Evolutionary conservation across 2,888 invertebrate species (phyloP), one percentile per base, ranked within the genome.

Genomic region (Aromia moschata): DNA sequence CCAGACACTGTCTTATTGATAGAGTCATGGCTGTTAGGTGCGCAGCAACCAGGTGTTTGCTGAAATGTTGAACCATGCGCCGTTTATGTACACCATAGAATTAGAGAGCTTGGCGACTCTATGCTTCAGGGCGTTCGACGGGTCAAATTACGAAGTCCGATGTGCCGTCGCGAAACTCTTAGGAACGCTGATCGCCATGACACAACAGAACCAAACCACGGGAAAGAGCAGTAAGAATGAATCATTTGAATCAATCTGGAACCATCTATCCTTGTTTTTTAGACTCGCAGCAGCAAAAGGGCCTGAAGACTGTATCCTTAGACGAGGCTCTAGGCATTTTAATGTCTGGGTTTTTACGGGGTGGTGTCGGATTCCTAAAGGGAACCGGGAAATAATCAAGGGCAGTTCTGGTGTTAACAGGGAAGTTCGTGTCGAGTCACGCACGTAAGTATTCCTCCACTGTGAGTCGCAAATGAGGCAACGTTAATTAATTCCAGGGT

Each of bases 381-480:
- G 94, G 94, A 14, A 91, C 92, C 10, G 92, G 92, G 97, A 98
- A 82, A 96, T 97, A 77, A 97, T 98, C 68, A 97, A 97, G 82
- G 96, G 96, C 2, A 92, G 92, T 66, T 93, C 94, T 0, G 92
- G 93, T 5, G 93, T 98, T 0, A 96, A 96, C 79, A 85, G 96
- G 63, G 98, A 99, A 85, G 94, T 98, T 54, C 86, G 98, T 67
- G 96, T 99, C 57, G 98, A 59, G 94, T 99, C 0, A 97, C 98
- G 2, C 95, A 98, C 84, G 95, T 95, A 81, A 87, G 25, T 10
- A 33, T 33, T 10, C n/a, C n/a, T 5, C 2, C 33, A 33, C n/a
- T 7, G 33, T 33, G 11, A n/a, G n/a, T n/a, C n/a, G n/a, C n/a
- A n/a, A n/a, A n/a, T n/a, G 25, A 25, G 25, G 25, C 25, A 25